Percentiles rank a stretch among this genome's conserved stretches.
phyloP scores from a whole-genome alignment of 1,140 invertebrate species.

The Cydia pomonella region DNA sequence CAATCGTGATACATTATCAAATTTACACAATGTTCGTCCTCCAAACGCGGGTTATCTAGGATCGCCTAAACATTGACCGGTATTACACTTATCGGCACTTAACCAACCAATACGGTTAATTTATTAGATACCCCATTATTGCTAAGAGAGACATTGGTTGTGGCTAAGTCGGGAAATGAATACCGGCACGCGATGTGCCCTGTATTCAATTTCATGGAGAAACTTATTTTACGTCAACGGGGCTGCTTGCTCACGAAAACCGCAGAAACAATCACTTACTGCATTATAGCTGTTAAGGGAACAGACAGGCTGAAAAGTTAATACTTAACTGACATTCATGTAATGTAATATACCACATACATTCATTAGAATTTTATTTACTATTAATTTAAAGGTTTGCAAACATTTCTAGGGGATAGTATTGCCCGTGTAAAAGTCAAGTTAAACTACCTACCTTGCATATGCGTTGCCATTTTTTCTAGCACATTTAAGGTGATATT shows the following conservation, averaged over 20 bases:
- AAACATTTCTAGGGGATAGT: too few relatives aligned
- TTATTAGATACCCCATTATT: slow-evolving; percentile 67
- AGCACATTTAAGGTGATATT: too few relatives aligned
- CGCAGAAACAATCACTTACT: slow-evolving; percentile 54
- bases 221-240: slow-evolving; percentile 67
- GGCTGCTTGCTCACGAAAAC: slow-evolving; percentile 56
- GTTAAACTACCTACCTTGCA: too few relatives aligned
- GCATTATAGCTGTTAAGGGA: slow-evolving; percentile 3
- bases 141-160: slow-evolving; percentile 65
- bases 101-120: slow-evolving; percentile 60
- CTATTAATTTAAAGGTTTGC: too few relatives aligned
- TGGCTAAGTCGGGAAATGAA: slow-evolving; percentile 60
- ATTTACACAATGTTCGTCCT: slow-evolving; percentile 48
- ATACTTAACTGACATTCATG: slow-evolving; percentile 18
- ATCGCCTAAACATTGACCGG: slow-evolving; percentile 46
- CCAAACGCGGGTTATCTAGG: slow-evolving; percentile 57
- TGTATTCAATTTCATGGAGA: slow-evolving; percentile 73
- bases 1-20: slow-evolving; percentile 29
- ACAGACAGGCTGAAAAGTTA: slow-evolving; percentile 14
- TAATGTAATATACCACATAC: background rate
- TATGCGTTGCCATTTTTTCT: too few relatives aligned
- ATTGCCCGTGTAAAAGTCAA: too few relatives aligned
- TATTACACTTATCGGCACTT: slow-evolving; percentile 54
- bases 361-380: too few relatives aligned
- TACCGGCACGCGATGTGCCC: slow-evolving; percentile 59